Conservation (phyloP, 2,113 vertebrate genomes). For the Cavia porcellus region DNA sequence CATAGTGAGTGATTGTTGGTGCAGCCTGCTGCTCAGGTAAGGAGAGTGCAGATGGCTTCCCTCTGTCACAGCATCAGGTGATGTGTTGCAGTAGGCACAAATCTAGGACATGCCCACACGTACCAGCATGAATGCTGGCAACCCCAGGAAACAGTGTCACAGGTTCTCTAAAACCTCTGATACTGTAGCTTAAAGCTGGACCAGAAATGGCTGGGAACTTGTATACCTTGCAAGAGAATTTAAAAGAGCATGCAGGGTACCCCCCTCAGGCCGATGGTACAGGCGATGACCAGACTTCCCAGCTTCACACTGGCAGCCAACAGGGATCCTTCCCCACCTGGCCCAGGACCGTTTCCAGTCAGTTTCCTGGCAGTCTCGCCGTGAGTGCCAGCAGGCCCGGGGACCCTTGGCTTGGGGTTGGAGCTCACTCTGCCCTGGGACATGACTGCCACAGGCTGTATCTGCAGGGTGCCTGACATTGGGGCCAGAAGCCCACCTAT, state of each 20-base stretch:
- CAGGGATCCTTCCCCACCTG: background rate
- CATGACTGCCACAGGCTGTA: background rate
- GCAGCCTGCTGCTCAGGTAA: accelerated
- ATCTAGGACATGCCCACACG: accelerated
- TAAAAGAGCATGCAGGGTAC: accelerated
- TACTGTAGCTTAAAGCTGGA: accelerated
- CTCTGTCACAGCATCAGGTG: background rate
- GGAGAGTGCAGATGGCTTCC: background rate
- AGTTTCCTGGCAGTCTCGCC: background rate
- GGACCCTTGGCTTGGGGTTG: background rate
- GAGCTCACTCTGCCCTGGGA: background rate
- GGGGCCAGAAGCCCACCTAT: background rate
- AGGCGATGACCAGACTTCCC: background rate
- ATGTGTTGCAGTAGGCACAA: accelerated
- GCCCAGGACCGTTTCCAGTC: accelerated
- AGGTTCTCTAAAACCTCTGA: background rate
- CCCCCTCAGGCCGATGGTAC: accelerated
- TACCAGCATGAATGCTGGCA: background rate
- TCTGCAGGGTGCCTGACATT: background rate
- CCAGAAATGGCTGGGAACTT: background rate
- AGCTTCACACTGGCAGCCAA: background rate
- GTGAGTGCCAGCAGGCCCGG: background rate
- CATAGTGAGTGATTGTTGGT: background rate
- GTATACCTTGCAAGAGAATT: background rate
- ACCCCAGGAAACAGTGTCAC: background rate